Base-by-base conservation (phyloP, 1,140 invertebrate species). In the Brachionus koreanus region DNA sequence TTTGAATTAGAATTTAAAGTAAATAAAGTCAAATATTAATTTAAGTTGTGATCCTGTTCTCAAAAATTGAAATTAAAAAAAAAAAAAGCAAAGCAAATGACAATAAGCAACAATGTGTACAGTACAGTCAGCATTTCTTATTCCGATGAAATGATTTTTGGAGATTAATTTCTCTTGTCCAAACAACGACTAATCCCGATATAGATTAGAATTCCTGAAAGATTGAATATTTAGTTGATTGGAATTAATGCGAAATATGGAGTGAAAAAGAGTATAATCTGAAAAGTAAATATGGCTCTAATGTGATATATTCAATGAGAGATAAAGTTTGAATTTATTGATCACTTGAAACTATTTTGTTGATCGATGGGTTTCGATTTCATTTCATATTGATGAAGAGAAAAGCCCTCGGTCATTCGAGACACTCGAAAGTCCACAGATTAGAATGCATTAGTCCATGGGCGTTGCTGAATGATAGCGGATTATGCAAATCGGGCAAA, bases 191-290 rank as follows among this genome's bases (percentile, higher is more conserved):
- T 69, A 69, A 69, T 69, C 65, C 65, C 13, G n/a, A 52, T 52
- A 16, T 25, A n/a, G 33, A 65, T 25, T 19, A 19, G 37, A 42
- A 42, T 69, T 69, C 35, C 65, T 69, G 65, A 69, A 69, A 37
- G n/a, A 69, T 69, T 69, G 65, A 69, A 69, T 33, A 46, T 74
- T 74, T 33, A 74, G 69, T 74, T 74, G 69, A 74, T 74, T 74
- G 69, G 69, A 74, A 74, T 74, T 74, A 74, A 74, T 74, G 5
- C 35, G 4, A 37, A 37, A 16, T 42, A 42, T 10, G 12, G 39
- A 42, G 39, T 10, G 39, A 42, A 13, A 57, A 19, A 25, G 49
- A 57, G 49, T 19, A 25, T 46, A 74, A 74, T 74, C 69, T 74
- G 19, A 9, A 46, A 33, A 46, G 42, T 33, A 74, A 74, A 74